phyloP scores from a whole-genome alignment of 2,113 vertebrate genomes.

The Atrichornis clamosus region DNA sequence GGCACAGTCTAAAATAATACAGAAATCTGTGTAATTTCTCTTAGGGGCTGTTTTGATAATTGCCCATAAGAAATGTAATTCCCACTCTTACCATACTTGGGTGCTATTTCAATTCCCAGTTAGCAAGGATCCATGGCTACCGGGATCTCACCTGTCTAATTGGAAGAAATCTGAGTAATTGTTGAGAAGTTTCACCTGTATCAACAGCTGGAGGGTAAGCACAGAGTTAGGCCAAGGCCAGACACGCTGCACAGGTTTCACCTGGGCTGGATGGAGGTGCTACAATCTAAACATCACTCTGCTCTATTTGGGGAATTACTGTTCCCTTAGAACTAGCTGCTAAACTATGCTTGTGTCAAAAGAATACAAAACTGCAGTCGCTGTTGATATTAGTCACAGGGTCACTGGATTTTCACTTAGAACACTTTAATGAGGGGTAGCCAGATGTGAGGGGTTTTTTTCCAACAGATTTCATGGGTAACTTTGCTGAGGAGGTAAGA shows the following conservation, averaged over 20 bases:
- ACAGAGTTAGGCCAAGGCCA: no score
- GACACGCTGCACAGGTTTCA: neutral
- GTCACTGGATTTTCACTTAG: neutral
- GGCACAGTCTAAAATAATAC: neutral
- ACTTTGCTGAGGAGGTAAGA: neutral
- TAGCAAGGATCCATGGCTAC: fast-evolving
- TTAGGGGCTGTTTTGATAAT: neutral
- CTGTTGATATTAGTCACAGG: neutral
- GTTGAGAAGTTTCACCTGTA: neutral
- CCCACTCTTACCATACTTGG: neutral
- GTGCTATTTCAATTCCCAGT: neutral
- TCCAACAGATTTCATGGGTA: neutral
- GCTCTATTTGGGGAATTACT: neutral
- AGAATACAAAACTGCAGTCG: neutral
- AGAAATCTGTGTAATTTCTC: neutral
- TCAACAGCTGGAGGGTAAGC: neutral
- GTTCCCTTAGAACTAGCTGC: neutral
- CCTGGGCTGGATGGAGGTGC: neutral
- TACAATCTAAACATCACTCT: neutral
- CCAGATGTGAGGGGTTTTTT: neutral
- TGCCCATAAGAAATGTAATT: neutral
- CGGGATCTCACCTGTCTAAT: neutral
- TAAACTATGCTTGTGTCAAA: neutral
- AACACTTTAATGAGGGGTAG: neutral
- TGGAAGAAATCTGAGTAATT: neutral